Evolutionary conservation across 2,113 vertebrate species (phyloP), one percentile per base, ranked within the genome.

Genomic region (Pteropus alecto): DNA sequence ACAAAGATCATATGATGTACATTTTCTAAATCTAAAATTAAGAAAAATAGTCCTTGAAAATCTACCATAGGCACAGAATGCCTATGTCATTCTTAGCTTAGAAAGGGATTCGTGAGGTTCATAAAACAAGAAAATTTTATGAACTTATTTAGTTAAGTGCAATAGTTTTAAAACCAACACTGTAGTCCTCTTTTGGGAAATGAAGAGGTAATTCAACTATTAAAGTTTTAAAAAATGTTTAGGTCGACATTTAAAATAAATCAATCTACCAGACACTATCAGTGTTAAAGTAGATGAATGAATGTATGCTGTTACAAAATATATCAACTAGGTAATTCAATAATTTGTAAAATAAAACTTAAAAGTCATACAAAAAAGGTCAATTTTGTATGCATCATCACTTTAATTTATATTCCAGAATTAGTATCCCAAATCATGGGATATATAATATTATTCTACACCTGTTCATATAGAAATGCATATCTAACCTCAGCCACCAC

Each of bases 401-500:
- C 38, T 71, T 97, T 94, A 48, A 96, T 87, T 96, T 96, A 30
- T 94, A 77, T 95, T 70, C 16, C 33, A 71, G 91, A 94, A 88
- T 41, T 90, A 67, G 60, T 94, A 85, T 58, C n/a, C 15, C 41
- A 82, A 51, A 89, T 95, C 61, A 73, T 24, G 48, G 26, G 54
- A 35, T 54, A 3, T 46, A 68, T 89, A 68, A 56, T 46, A 35
- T 70, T 91, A 88, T 43, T 2, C 28, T 83, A 6, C 11, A 86
- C 38, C 14, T 92, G n/a, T 90, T 43, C 63, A 73, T 74, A 74
- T 6, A 95, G 78, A 93, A 93, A 95, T 85, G 43, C 14, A 73
- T 51, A 88, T 46, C 48, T 95, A 65, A 92, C 28, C 51, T 92
- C 30, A 87, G 65, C 35, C 43, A 95, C 35, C 38, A 94, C 18